Conservation (phyloP, 2,888 invertebrate genomes). For the Lasius fuliginosus region DNA sequence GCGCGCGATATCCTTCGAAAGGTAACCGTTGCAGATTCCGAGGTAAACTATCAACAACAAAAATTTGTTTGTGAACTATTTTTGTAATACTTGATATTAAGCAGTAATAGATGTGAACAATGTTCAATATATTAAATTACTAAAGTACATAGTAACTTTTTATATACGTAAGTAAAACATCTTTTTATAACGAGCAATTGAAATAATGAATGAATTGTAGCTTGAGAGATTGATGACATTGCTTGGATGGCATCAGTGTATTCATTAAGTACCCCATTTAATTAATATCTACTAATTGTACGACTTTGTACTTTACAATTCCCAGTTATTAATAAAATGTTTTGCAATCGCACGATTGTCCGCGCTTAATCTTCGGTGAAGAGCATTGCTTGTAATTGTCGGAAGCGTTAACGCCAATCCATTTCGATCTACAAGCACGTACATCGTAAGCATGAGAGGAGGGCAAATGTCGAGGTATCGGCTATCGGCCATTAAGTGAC, state of each 20-base stretch:
- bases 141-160: background rate
- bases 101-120: background rate
- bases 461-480: conserved; percentile 49
- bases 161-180: background rate
- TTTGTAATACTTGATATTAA: background rate
- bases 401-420: conserved; percentile 51
- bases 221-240: background rate
- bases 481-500: conserved; percentile 58
- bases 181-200: background rate
- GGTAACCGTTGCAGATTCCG: conserved; percentile 1
- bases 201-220: background rate
- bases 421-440: conserved; percentile 47
- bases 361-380: background rate
- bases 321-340: background rate
- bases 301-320: background rate
- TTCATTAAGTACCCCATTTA: background rate
- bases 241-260: background rate
- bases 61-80: conserved; percentile 27
- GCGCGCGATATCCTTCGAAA: background rate
- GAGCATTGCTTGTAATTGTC: conserved; percentile 34
- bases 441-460: conserved; percentile 30
- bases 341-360: background rate
- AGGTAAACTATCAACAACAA: background rate
- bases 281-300: background rate
- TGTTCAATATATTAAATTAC: background rate